phyloP scores from a whole-genome alignment of 2,113 vertebrate genomes.

The Galemys pyrenaicus region DNA sequence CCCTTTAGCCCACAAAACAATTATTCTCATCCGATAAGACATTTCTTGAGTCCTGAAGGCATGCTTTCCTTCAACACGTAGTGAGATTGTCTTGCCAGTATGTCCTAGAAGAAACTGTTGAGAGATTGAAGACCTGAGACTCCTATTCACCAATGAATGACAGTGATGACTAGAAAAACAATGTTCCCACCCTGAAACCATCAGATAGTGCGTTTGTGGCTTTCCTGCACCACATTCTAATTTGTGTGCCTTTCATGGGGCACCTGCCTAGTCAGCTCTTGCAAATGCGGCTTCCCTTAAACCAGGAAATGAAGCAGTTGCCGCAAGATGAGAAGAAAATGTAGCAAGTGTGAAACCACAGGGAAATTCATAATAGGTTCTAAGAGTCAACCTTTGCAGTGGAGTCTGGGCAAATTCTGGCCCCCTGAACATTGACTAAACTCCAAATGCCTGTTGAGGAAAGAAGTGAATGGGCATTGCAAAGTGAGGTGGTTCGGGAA shows the following conservation, averaged over 20 bases:
- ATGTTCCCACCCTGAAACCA: background rate
- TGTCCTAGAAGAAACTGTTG: background rate
- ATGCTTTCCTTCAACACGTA: background rate
- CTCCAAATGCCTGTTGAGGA: background rate
- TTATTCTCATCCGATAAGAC: background rate
- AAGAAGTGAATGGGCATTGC: background rate
- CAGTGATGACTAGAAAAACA: background rate
- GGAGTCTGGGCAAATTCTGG: background rate
- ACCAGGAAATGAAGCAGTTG: constrained; percentile 65
- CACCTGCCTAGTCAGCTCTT: background rate
- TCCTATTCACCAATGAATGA: background rate
- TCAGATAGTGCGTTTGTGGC: background rate
- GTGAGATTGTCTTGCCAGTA: background rate
- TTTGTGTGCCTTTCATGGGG: background rate
- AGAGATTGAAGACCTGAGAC: background rate
- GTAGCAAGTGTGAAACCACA: constrained; percentile 54
- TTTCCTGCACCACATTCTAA: background rate
- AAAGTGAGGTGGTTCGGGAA: background rate
- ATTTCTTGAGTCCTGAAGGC: background rate
- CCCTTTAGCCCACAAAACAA: background rate
- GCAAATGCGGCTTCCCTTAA: constrained; percentile 30
- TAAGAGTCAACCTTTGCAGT: background rate
- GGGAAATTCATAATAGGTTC: constrained; percentile 6
- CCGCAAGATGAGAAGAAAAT: background rate
- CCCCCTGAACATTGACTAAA: background rate